phyloP scores from a whole-genome alignment of 2,113 vertebrate genomes.

The Hydrochoerus hydrochaeris region DNA sequence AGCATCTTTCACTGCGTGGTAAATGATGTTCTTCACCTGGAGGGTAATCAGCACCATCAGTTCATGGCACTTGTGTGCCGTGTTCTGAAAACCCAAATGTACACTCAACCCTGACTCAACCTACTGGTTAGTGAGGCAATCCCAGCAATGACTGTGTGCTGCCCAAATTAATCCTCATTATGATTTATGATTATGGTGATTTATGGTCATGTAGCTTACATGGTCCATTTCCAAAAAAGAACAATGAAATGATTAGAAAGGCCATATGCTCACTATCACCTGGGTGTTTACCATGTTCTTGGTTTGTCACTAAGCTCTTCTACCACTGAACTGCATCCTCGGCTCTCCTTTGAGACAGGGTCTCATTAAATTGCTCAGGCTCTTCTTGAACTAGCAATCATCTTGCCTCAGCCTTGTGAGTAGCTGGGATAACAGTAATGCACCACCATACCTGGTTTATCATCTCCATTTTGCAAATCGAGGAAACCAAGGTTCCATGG shows the following conservation, averaged over 20 bases:
- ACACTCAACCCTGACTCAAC: neutral
- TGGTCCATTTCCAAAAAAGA: neutral
- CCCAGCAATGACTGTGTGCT: neutral
- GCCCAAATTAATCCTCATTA: neutral
- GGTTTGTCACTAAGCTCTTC: neutral
- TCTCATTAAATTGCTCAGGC: neutral
- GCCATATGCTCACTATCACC: neutral
- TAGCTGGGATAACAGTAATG: neutral
- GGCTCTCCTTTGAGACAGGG: neutral
- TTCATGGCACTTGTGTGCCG: neutral
- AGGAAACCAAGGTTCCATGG: slow-evolving; percentile 2
- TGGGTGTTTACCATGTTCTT: neutral
- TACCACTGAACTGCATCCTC: neutral
- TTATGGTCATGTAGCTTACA: neutral
- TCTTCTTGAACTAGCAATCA: neutral
- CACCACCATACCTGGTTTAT: neutral
- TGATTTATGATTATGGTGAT: too few relatives aligned
- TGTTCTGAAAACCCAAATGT: neutral
- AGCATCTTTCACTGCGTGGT: slow-evolving; percentile 99
- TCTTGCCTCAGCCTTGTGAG: neutral
- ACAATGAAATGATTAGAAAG: slow-evolving; percentile 6
- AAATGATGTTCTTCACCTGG: slow-evolving; percentile 99
- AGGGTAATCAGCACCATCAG: slow-evolving; percentile 70
- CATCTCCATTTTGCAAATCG: neutral
- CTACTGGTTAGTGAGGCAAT: neutral